Percentiles rank a stretch among this genome's conserved stretches.
These are phyloP conservation scores for Gymnosoma rotundatum DNA, from an alignment of 2,888 invertebrate species.

Conservation along the genomic window DNA sequence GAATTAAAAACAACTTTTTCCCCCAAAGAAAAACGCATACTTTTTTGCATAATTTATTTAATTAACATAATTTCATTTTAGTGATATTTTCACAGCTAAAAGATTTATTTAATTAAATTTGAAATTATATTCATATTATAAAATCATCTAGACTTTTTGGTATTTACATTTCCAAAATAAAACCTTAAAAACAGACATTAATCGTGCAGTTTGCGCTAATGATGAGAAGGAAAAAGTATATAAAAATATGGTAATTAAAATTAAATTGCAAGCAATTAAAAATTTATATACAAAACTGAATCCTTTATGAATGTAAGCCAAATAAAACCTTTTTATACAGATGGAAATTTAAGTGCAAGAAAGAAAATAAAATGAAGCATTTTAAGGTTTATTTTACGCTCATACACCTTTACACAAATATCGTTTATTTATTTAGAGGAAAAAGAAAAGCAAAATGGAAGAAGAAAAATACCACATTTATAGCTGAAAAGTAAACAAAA, in stretches of 20 bases:
- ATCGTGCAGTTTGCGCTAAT: too few species aligned
- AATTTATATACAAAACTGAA: constrained; percentile 18
- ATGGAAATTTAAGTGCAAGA: background rate
- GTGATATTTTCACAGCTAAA: too few species aligned
- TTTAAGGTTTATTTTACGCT: constrained; percentile 18
- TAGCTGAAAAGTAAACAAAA: constrained; percentile 13
- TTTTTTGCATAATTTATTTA: too few species aligned
- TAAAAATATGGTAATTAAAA: constrained; percentile 27
- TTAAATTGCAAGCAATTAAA: constrained; percentile 61
- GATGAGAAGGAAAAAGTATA: too few species aligned
- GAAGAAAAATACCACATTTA: background rate
- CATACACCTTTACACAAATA: constrained; percentile 38
- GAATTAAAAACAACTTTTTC: too few species aligned
- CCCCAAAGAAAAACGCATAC: too few species aligned
- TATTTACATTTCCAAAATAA: too few species aligned
- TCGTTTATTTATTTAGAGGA: constrained; percentile 13
- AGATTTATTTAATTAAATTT: too few species aligned
- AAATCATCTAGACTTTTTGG: too few species aligned
- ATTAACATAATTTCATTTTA: too few species aligned
- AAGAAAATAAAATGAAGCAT: constrained; percentile 30
- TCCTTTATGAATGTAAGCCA: background rate
- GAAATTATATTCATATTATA: too few species aligned
- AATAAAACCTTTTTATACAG: background rate
- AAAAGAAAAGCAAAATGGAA: background rate
- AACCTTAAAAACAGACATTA: too few species aligned